Percentiles rank a stretch among this genome's conserved stretches.
phyloP scores from a whole-genome alignment of 1,140 invertebrate species.

The Trinorchestia longiramus region DNA sequence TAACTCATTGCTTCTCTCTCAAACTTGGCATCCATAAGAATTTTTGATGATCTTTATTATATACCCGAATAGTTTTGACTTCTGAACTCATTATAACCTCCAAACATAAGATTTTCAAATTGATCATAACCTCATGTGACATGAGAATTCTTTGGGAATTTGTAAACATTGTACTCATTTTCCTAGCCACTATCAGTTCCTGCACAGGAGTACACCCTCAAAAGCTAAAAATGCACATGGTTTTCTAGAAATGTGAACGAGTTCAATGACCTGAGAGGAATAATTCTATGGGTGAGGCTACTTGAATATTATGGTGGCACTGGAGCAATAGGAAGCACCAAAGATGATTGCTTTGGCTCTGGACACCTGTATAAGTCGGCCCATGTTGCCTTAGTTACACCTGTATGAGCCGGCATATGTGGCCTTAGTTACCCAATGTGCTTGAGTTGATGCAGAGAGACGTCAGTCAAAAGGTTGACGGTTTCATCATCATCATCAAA shows the following conservation, averaged over 20 bases:
- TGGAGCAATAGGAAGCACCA: neutral
- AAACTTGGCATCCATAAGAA: no score
- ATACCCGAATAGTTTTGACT: no score
- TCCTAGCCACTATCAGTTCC: neutral
- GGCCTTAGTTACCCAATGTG: slow-evolving; percentile 64
- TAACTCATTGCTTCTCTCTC: no score
- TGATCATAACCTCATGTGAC: neutral
- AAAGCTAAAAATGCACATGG: neutral
- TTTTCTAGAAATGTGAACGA: neutral
- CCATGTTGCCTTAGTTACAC: slow-evolving; percentile 54
- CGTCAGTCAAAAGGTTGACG: slow-evolving; percentile 65
- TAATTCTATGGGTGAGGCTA: no score
- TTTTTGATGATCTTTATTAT: no score
- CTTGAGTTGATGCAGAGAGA: slow-evolving; percentile 65
- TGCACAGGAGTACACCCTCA: neutral
- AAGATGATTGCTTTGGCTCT: neutral
- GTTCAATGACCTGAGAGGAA: no score
- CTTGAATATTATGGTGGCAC: neutral
- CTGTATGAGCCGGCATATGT: neutral
- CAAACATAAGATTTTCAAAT: no score
- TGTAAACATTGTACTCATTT: neutral
- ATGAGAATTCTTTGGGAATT: neutral
- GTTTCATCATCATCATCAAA: slow-evolving; percentile 66
- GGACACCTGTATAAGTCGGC: no score
- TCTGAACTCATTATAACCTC: no score